Evolutionary conservation across 1,140 invertebrate species (phyloP).

Genomic region (Littorina saxatilis): DNA sequence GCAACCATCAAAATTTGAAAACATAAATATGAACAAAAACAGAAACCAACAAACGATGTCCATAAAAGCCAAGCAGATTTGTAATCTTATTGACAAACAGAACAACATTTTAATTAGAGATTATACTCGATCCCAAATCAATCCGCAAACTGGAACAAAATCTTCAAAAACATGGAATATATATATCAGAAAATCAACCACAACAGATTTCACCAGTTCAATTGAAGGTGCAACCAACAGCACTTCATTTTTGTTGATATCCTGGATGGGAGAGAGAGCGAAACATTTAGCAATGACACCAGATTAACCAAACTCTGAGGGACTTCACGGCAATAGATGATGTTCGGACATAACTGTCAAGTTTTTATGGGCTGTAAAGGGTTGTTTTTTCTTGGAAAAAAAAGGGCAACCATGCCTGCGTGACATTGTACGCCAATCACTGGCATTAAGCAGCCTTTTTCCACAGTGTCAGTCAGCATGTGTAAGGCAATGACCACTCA

Average conservation of each 20-base stretch:
- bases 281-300: not conserved
- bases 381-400: too few species aligned
- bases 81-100: not conserved
- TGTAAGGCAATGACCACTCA: too few species aligned
- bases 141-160: not conserved
- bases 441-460: too few species aligned
- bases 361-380: too few species aligned
- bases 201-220: conserved; percentile 18
- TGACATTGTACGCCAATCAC: too few species aligned
- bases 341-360: too few species aligned
- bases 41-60: not conserved
- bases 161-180: too few species aligned
- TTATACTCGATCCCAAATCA: not conserved
- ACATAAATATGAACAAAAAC: not conserved
- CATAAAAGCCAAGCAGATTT: not conserved
- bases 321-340: not conserved
- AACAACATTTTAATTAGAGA: not conserved
- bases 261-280: conserved; percentile 7
- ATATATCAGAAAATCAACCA: too few species aligned
- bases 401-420: too few species aligned
- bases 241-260: conserved; percentile 26
- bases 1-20: not conserved
- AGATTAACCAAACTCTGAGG: not conserved
- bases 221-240: not conserved
- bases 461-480: too few species aligned